phyloP scores from a whole-genome alignment of 2,113 vertebrate genomes.

The Sphaerodactylus townsendi region DNA sequence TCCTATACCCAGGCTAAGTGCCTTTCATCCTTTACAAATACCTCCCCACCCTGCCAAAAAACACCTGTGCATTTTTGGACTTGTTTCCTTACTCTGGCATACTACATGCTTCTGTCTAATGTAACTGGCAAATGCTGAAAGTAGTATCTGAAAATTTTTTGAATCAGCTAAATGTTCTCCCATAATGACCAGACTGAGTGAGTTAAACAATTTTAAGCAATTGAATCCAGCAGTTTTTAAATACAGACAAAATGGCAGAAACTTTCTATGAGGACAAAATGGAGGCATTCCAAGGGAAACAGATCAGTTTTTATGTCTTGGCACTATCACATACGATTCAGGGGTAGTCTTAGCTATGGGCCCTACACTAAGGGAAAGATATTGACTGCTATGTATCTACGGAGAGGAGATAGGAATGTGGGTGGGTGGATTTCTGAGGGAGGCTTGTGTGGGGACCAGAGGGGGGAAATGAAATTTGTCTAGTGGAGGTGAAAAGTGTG shows the following conservation, averaged over 20 bases:
- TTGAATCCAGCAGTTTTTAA: not conserved
- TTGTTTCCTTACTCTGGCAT: not conserved
- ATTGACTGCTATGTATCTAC: too few relatives aligned
- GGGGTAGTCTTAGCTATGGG: too few relatives aligned
- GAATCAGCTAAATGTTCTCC: not conserved
- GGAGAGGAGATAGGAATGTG: too few relatives aligned
- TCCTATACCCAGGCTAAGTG: not conserved
- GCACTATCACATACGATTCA: not conserved
- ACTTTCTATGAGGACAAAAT: not conserved
- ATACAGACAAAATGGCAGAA: fast-evolving
- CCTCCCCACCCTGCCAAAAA: not conserved
- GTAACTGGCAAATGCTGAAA: not conserved
- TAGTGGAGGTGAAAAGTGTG: too few relatives aligned
- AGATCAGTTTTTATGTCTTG: not conserved
- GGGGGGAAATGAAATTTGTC: too few relatives aligned
- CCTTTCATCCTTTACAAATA: not conserved
- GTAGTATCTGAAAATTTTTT: not conserved
- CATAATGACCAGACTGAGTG: not conserved
- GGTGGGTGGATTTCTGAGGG: too few relatives aligned
- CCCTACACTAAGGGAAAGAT: too few relatives aligned
- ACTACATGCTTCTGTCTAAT: not conserved
- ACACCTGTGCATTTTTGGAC: not conserved
- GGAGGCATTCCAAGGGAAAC: fast-evolving
- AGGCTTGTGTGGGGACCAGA: too few relatives aligned
- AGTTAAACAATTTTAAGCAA: not conserved